A percentile compares a stretch with the other conserved stretches of the same genome.
These are phyloP conservation scores for Cactoblastis cactorum DNA, from an alignment of 2,888 invertebrate species.

Conservation along the genomic window DNA sequence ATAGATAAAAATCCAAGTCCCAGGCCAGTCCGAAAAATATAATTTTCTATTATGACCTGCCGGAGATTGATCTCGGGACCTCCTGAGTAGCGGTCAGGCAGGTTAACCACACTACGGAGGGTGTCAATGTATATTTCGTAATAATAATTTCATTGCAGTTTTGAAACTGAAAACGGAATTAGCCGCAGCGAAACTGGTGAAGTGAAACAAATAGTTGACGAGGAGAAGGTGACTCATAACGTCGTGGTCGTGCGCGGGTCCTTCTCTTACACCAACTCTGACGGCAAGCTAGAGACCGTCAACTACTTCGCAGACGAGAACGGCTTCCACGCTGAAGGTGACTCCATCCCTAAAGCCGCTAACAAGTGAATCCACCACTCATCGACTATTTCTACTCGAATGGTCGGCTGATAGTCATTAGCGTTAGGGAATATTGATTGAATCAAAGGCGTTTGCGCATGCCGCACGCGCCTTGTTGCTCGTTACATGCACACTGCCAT, in stretches of 20 bases:
- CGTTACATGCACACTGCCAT: conserved; percentile 53
- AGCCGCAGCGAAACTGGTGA: conserved; percentile 70
- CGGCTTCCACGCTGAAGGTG: conserved; percentile 81
- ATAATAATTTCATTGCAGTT: conserved; percentile 38
- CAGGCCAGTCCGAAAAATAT: too few species aligned
- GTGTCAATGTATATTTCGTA: too few species aligned
- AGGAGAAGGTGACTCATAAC: conserved; percentile 76
- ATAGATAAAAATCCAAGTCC: too few species aligned
- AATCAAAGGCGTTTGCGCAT: neutral
- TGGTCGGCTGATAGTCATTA: neutral
- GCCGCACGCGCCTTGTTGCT: conserved; percentile 27
- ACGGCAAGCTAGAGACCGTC: conserved; percentile 73
- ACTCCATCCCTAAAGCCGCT: conserved; percentile 77
- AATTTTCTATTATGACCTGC: too few species aligned
- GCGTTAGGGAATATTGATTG: neutral
- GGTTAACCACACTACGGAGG: too few species aligned
- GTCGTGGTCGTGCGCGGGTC: conserved; percentile 80
- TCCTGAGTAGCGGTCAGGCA: too few species aligned
- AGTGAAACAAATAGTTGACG: conserved; percentile 58
- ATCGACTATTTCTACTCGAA: conserved; percentile 14
- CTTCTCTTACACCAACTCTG: conserved; percentile 75
- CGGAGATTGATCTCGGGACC: too few species aligned
- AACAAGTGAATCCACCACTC: conserved; percentile 23
- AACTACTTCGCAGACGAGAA: conserved; percentile 81
- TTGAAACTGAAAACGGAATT: conserved; percentile 79